Evolutionary conservation across 2,888 invertebrate genomes (phyloP), one percentile per base, ranked within the genome.

Genomic region (Hylaea fasciaria): DNA sequence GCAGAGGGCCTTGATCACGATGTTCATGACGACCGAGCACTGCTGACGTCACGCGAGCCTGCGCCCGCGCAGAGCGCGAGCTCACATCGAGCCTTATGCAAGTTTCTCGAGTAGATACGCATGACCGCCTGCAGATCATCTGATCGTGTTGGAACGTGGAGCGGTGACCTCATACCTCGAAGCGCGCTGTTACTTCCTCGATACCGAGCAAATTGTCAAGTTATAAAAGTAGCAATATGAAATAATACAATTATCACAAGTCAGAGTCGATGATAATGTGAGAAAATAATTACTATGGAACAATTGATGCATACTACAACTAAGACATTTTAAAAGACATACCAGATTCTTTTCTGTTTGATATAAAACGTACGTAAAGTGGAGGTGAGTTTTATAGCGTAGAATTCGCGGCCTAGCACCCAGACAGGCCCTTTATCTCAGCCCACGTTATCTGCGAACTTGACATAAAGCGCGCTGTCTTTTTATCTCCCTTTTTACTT

Each of bases 141-240:
- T 28, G 57, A 58, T 70, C 76, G 73, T 72, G 74, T 71, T 72
- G 71, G 59, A 57, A 22, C 50, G 56, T 72, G 72, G 59, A 57
- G 29, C 50, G 57, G 52, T 69, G 73, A 72, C 71, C 70, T 75
- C 68, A 70, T 61, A 53, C 29, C 64, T 65, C 50, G 57, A 63
- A 64, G 51, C 48, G 22, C 14, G 55, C 37, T 16, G 16, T 16
- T 49, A 50, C 51, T 48, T 61, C 47, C 47, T 51, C 43, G 43
- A 11, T 45, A 41, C 29, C 40, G 43, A 17, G 50, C 40, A 13
- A 57, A 45, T 29, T 48, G 37, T 32, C n/a, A 40, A 11, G 29
- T 40, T 28, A n/a, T 10, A 28, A 5, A 32, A 32, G 32, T 10
- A 2, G 1, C 10, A 32, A 7, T n/a, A 37, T 10, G 11, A 35